Conservation (phyloP, 2,888 invertebrate species). For the Aleiodes alternator region DNA sequence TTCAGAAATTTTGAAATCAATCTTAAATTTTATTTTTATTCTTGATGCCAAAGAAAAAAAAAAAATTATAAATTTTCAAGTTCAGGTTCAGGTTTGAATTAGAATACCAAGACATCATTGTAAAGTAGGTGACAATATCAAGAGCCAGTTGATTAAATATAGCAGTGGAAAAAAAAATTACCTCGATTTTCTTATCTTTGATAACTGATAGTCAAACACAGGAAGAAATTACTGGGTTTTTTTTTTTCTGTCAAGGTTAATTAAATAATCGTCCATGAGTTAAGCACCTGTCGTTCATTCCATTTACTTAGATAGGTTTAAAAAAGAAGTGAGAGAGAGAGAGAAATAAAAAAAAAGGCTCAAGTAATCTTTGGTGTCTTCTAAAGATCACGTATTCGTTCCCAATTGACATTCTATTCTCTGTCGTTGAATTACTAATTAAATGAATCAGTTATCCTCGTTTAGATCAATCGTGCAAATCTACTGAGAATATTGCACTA, state of each 20-base stretch:
- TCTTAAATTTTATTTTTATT: too few species aligned
- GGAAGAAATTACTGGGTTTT: constrained; percentile 14
- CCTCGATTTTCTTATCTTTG: neutral
- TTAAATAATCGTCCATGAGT: neutral
- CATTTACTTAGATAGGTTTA: neutral
- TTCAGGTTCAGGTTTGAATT: too few species aligned
- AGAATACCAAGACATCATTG: too few species aligned
- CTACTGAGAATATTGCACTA: too few species aligned
- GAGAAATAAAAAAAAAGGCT: too few species aligned
- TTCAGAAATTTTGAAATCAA: too few species aligned
- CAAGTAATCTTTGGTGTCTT: constrained; percentile 14
- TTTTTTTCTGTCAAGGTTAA: constrained; percentile 10
- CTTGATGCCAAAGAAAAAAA: too few species aligned
- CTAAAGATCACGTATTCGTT: constrained; percentile 26
- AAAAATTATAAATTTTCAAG: too few species aligned
- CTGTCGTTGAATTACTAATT: constrained; percentile 53
- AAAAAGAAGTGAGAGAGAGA: too few species aligned
- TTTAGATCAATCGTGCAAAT: constrained; percentile 42
- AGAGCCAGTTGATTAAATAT: too few species aligned
- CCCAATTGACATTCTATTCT: constrained; percentile 1
- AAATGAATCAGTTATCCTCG: constrained; percentile 52
- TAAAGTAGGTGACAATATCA: too few species aligned
- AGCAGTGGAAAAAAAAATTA: neutral
- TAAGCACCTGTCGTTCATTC: constrained; percentile 14
- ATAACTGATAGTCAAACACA: neutral